Base-by-base conservation (phyloP, 2,113 vertebrate genomes). In the Hucho hucho region DNA sequence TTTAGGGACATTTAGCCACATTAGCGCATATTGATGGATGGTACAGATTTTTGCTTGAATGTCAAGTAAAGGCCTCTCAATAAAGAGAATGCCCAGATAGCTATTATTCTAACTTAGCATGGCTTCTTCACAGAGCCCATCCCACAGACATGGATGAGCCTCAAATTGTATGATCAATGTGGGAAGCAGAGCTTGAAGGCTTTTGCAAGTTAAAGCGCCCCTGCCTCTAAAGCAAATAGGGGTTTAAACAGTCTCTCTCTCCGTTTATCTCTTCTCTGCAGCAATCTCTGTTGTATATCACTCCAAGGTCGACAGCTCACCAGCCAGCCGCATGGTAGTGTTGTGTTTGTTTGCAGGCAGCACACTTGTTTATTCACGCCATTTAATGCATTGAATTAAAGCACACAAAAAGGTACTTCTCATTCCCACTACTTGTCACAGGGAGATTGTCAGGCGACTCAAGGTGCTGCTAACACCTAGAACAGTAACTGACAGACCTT, bases 151-250 rank as follows among this genome's bases (percentile, higher is more conserved):
- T 66, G 67, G 78, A 72, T 63, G 72, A 11, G 65, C 72, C 78
- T 84, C 66, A 77, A 81, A 75, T 47, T 37, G 58, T 32, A 78
- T 84, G 85, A 87, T 85, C 83, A 75, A 88, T 89, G 83, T 77
- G 77, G 81, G 79, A 85, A 84, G 79, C 64, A 76, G 74, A 79
- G 80, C 77, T 88, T 83, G 82, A 88, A 86, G 79, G 86, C 83
- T 88, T 81, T 68, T 87, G 74, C 81, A 84, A 76, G 82, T 88
- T 83, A 77, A 87, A 87, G 80, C 79, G 78, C 67, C 80, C 79
- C 72, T 3, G 63, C 78, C 82, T 81, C 79, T 32, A 86, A 87
- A 83, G 81, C 69, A 81, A 89, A 84, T 79, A 77, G 74, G 79
- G 78, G 75, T 83, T 82, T 82, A 77, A 84, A 87, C 72, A 71